phyloP scores from a whole-genome alignment of 2,113 vertebrate species.

The Pelmatolapia mariae region DNA sequence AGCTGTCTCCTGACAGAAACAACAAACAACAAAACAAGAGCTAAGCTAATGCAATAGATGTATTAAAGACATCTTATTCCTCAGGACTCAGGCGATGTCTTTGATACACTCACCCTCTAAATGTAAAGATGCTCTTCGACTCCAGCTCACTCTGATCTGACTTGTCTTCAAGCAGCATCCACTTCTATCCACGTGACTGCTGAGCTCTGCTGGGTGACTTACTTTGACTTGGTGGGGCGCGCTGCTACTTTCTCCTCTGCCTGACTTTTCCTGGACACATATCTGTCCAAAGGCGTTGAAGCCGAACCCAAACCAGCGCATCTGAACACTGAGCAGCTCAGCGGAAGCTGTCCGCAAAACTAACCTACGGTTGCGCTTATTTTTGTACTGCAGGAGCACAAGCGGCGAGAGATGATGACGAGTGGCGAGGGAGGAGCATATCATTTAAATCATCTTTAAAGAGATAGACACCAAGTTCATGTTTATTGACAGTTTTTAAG shows the following conservation, averaged over 20 bases:
- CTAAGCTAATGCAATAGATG: neutral
- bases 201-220: constrained; percentile 25
- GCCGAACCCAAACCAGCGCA: constrained; percentile 82
- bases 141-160: constrained; percentile 64
- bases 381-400: neutral
- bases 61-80: neutral
- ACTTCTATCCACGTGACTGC: neutral
- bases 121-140: constrained; percentile 53
- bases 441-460: neutral
- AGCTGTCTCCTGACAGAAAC: constrained; percentile 20
- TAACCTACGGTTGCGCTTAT: neutral
- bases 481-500: no score
- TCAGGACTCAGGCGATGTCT: neutral
- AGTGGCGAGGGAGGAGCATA: neutral
- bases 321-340: neutral
- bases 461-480: neutral
- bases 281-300: constrained; percentile 81
- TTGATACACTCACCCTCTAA: constrained; percentile 10
- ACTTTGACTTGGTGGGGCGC: constrained; percentile 17
- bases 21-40: neutral
- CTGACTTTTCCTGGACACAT: neutral
- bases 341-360: neutral
- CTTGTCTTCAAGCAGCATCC: neutral
- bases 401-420: neutral
- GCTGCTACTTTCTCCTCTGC: neutral